Percentiles rank a stretch among this genome's conserved stretches.
phyloP scores from a whole-genome alignment of 23 tunicate genomes.

The Trididemnum nubilum region DNA sequence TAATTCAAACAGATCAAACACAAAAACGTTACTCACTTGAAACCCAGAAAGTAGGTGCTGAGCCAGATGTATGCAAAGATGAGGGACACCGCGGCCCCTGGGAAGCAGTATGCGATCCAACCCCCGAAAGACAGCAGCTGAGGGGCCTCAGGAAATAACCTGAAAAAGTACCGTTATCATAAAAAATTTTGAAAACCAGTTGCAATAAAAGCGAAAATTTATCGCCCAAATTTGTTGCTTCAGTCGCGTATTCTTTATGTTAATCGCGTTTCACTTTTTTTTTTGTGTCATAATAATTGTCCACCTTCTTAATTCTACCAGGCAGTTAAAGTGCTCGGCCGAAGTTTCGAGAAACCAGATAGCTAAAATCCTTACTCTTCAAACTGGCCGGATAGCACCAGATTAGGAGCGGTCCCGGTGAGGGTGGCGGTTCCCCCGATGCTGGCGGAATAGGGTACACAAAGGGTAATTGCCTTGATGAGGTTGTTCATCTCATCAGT shows the following conservation, averaged over 20 bases:
- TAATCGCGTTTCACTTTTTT: no score
- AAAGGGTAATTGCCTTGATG: constrained; percentile 71
- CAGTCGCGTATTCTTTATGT: no score
- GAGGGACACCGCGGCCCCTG: constrained; percentile 29
- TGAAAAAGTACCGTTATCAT: no score
- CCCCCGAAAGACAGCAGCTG: constrained; percentile 39
- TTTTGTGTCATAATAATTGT: no score
- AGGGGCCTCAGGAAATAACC: constrained; percentile 62
- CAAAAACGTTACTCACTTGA: constrained; percentile 39
- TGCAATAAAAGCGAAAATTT: no score
- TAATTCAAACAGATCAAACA: no score
- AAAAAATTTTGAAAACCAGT: no score
- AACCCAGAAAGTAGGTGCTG: constrained; percentile 25
- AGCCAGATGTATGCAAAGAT: constrained; percentile 53
- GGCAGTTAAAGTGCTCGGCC: no score
- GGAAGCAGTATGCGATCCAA: constrained; percentile 69
- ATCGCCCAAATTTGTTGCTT: no score
- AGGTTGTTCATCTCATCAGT: constrained; percentile 9
- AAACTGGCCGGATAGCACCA: constrained; percentile 81
- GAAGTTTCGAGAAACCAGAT: no score
- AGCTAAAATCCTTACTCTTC: constrained; percentile 12
- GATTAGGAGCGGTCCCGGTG: constrained; percentile 86
- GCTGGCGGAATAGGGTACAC: constrained; percentile 88
- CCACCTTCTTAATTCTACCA: no score
- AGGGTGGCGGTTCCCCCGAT: constrained; percentile 91